Base-by-base conservation (phyloP, 1,140 invertebrate species). In the Tigriopus japonicus region DNA sequence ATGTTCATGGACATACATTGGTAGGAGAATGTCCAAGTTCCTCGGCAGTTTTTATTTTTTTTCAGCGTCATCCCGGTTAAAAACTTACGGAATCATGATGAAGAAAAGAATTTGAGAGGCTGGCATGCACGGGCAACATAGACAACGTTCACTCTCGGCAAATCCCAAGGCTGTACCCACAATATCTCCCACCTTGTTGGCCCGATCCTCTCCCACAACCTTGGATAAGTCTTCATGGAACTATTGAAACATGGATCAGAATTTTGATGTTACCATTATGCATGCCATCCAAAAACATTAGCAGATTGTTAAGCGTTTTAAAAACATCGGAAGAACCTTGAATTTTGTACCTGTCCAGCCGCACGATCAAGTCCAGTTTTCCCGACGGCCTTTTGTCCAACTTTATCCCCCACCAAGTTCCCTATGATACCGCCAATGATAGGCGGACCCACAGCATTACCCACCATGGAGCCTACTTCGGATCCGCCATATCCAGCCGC, bases 61-160 rank as follows among this genome's bases (percentile, higher is more conserved):
- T n/a, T n/a, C n/a, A n/a, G n/a, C n/a, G n/a, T n/a, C n/a, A n/a
- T n/a, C n/a, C n/a, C n/a, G n/a, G n/a, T n/a, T n/a, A n/a, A 15
- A 43, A 21, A 49, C 45, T 6, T 49, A 49, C 45, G 21, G 21
- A 6, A 42, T 41, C 55, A 58, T 58, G 28, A 58, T 41, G 15
- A 23, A 41, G 28, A 58, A 41, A 28, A 58, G 21, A 24, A 40
- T 42, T 40, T 61, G 59, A 35, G 59, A 61, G 1, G 59, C 59
- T 1, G 59, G 59, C 12, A 61, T 15, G 40, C 59, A 61, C 28
- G 59, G 59, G 40, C 59, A 61, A 40, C 59, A 61, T 17, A 61
- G 24, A 40, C 59, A 61, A 17, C 53, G 49, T 15, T 61, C 59
- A 15, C 17, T 19, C 15, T 61, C 51, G 12, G 59, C 52, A 42